Base-by-base conservation (phyloP, 1,140 invertebrate species). In the Calosoma granatense region DNA sequence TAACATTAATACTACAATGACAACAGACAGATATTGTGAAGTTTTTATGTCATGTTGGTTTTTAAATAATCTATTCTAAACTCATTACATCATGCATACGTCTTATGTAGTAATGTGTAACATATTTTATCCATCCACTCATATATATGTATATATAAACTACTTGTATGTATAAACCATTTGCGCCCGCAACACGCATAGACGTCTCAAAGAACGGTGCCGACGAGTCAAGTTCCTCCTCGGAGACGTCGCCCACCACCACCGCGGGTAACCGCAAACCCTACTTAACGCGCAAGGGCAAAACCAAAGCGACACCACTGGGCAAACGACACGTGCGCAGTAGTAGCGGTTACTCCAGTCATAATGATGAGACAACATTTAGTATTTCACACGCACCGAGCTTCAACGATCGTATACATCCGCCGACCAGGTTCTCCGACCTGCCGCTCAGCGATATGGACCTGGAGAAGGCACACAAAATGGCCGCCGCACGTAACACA, bases 341-440 rank as follows among this genome's bases (percentile, higher is more conserved):
- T 64, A 85, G 82, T 65, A 85, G 81, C 69, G 85, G 84, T 6
- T 87, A 87, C 67, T 85, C 83, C 57, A 87, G 83, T 71, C 85
- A 88, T 71, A 87, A 85, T 64, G 85, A 87, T 69, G 86, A 87
- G 72, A 87, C 85, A 47, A 87, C 85, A n/a, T 88, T 88, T 74
- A 84, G 82, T 75, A 84, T 84, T 78, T 83, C 82, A 62, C 83
- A 84, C 70, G 81, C 82, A 72, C 81, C 81, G 62, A 82, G 81
- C 69, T 85, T 85, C 77, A 83, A 81, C 76, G 83, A 85, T 64
- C 80, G 84, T 70, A 85, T 86, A 64, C 82, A 85, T 72, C 84
- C 84, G 59, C 84, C 84, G 59, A 81, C 80, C 62, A 77, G 83
- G 59, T 86, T 86, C 75, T 85, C 83, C 47, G 84, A 86, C 75